Conservation (phyloP, 2,888 invertebrate species). For the Harpagoxenus sublaevis region DNA sequence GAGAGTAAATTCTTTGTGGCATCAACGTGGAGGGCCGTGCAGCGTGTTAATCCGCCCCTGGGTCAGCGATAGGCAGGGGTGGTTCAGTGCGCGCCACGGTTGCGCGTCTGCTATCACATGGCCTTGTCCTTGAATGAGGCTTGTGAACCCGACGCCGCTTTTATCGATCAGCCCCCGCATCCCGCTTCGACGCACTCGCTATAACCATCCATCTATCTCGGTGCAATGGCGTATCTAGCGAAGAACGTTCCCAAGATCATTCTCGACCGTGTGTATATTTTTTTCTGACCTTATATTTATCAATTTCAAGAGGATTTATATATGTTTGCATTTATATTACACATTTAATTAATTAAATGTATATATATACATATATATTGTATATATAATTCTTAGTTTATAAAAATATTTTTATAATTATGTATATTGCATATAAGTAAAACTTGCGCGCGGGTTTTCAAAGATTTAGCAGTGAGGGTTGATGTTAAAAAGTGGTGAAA, state of each 20-base stretch:
- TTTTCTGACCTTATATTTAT: background rate
- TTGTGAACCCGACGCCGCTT: constrained; percentile 86
- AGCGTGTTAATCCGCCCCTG: constrained; percentile 45
- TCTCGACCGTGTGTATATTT: background rate
- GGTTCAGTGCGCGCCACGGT: constrained; percentile 83
- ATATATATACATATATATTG: too few species aligned
- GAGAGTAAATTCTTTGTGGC: constrained; percentile 7
- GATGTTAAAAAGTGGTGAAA: background rate
- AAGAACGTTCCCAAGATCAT: constrained; percentile 63
- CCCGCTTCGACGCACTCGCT: constrained; percentile 83
- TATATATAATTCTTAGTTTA: background rate
- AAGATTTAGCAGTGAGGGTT: background rate
- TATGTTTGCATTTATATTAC: background rate
- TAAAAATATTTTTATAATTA: background rate
- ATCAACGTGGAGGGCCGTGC: constrained; percentile 20
- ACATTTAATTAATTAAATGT: too few species aligned
- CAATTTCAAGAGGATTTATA: background rate
- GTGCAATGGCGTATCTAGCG: constrained; percentile 82
- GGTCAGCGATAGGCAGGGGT: constrained; percentile 80
- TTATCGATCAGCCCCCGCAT: constrained; percentile 86
- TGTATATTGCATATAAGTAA: background rate
- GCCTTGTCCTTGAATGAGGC: constrained; percentile 88
- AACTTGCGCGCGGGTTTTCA: background rate
- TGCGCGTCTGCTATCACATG: constrained; percentile 87
- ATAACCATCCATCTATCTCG: constrained; percentile 82